phyloP scores from a whole-genome alignment of 2,113 vertebrate genomes.

The Hystrix brachyura region DNA sequence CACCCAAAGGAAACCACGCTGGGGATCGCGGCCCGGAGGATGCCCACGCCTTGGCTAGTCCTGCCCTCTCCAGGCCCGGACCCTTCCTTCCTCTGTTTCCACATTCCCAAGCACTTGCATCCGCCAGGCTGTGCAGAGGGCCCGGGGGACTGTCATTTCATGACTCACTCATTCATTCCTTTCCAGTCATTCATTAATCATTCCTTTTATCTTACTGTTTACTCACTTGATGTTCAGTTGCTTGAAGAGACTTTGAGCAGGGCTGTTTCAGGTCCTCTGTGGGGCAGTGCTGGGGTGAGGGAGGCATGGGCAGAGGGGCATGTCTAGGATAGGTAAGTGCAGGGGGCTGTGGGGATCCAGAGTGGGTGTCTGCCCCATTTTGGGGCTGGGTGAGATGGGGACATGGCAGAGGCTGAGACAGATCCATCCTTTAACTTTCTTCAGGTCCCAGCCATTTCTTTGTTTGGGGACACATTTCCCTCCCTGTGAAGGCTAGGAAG shows the following conservation, averaged over 20 bases:
- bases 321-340: neutral
- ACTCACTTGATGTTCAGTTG: neutral
- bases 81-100: neutral
- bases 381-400: neutral
- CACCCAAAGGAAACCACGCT: neutral
- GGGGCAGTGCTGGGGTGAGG: neutral
- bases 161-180: neutral
- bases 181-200: neutral
- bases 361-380: too few relatives aligned
- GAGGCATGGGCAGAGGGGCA: neutral
- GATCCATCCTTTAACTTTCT: neutral
- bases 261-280: neutral
- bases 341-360: neutral
- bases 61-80: neutral
- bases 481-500: neutral
- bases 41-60: neutral
- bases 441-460: neutral
- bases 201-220: neutral
- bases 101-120: neutral
- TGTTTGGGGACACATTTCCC: neutral
- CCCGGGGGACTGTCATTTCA: neutral
- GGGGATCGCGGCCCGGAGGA: neutral
- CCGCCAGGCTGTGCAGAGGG: neutral
- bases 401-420: neutral
- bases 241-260: neutral